Conservation (phyloP, 2,888 invertebrate genomes). For the Mycalesis mineus region DNA sequence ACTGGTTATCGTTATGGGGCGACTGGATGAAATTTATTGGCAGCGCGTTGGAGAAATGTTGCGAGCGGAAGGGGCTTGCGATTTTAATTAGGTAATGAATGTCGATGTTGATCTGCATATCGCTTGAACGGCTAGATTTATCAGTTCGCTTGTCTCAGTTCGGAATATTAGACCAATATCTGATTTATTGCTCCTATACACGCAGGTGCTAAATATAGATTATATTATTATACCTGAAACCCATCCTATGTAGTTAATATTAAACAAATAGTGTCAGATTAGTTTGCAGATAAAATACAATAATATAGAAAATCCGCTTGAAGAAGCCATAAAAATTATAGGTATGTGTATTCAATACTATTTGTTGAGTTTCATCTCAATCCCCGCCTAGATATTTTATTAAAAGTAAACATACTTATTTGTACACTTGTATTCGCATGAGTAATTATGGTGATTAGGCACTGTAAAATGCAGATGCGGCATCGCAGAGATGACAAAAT, state of each 20-base stretch:
- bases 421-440: too few species aligned
- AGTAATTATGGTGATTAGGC: too few species aligned
- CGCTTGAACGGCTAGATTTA: conserved; percentile 75
- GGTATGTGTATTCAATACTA: background rate
- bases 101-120: conserved; percentile 78
- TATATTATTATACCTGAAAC: background rate
- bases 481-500: too few species aligned
- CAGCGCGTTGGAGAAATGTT: conserved; percentile 77
- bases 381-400: too few species aligned
- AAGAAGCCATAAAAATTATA: conserved; percentile 5
- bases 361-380: background rate
- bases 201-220: conserved; percentile 23
- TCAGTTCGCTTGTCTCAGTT: conserved; percentile 64
- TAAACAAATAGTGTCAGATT: background rate
- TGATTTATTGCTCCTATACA: conserved; percentile 46
- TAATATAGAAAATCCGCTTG: background rate
- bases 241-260: background rate
- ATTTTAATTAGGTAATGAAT: conserved; percentile 79
- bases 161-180: conserved; percentile 61
- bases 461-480: too few species aligned
- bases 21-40: conserved; percentile 79
- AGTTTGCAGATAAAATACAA: background rate
- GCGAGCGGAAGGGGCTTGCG: conserved; percentile 78
- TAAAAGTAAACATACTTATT: too few species aligned
- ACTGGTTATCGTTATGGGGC: conserved; percentile 79